Conservation (phyloP, 2,888 invertebrate species). For the Agriopis aurantiaria region DNA sequence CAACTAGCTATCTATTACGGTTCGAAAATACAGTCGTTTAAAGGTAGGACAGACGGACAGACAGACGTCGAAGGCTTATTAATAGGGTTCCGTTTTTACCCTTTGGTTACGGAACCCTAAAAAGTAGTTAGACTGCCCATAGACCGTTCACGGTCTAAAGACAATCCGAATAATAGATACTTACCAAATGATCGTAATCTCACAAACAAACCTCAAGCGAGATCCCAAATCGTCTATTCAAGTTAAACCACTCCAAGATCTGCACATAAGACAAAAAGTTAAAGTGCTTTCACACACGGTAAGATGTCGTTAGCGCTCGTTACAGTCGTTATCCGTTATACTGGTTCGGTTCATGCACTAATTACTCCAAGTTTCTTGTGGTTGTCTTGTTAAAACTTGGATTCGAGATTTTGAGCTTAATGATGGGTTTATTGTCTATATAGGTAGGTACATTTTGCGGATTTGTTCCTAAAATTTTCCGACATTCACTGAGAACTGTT, state of each 20-base stretch:
- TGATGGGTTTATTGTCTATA: constrained; percentile 38
- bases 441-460: not conserved
- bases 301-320: constrained; percentile 30
- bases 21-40: too few species aligned
- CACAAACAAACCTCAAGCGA: not conserved
- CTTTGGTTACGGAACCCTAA: too few species aligned
- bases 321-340: constrained; percentile 25
- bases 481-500: too few species aligned
- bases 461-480: not conserved
- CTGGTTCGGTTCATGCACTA: constrained; percentile 53
- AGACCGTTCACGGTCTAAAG: too few species aligned
- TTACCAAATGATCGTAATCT: not conserved
- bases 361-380: constrained; percentile 68
- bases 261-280: constrained; percentile 28
- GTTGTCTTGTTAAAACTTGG: constrained; percentile 67
- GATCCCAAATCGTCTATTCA: constrained; percentile 9
- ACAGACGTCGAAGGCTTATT: too few species aligned
- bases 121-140: too few species aligned
- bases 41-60: too few species aligned
- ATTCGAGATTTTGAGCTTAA: constrained; percentile 49
- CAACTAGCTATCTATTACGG: too few species aligned
- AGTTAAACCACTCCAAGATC: constrained; percentile 24
- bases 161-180: too few species aligned
- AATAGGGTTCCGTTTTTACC: too few species aligned
- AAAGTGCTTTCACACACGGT: constrained; percentile 27